Percentiles rank a stretch among this genome's conserved stretches.
Conservation (phyloP, 2,888 invertebrate genomes). For the Mesoligia furuncula region DNA sequence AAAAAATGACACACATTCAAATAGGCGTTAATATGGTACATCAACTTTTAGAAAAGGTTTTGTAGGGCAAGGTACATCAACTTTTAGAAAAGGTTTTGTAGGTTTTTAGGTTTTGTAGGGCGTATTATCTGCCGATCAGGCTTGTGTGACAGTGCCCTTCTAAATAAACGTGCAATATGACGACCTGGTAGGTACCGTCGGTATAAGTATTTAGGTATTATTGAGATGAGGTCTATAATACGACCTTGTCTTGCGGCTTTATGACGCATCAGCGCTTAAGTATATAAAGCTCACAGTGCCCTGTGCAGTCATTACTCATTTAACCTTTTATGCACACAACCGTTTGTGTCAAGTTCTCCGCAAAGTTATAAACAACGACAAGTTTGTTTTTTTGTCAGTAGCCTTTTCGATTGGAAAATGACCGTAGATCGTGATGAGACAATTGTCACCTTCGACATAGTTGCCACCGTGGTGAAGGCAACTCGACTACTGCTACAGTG, state of each 20-base stretch:
- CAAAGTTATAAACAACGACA: slow-evolving; percentile 45
- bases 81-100: neutral
- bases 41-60: neutral
- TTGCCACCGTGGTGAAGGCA: slow-evolving; percentile 48
- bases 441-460: slow-evolving; percentile 77
- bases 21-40: neutral
- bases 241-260: slow-evolving; percentile 43
- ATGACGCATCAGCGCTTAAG: slow-evolving; percentile 45
- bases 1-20: neutral
- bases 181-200: neutral
- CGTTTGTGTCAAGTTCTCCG: slow-evolving; percentile 31
- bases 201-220: slow-evolving; percentile 24
- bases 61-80: too few relatives aligned
- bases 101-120: neutral
- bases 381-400: slow-evolving; percentile 46
- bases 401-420: slow-evolving; percentile 75
- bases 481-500: slow-evolving; percentile 52
- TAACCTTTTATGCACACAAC: slow-evolving; percentile 48
- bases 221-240: slow-evolving; percentile 21
- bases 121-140: too few relatives aligned
- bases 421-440: slow-evolving; percentile 79
- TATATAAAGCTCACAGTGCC: slow-evolving; percentile 50
- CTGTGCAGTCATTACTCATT: slow-evolving; percentile 49
- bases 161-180: neutral
- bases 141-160: neutral